These are phyloP conservation scores for Apodemia duryi DNA, from an alignment of 2,888 invertebrate genomes.

Conservation along the genomic window DNA sequence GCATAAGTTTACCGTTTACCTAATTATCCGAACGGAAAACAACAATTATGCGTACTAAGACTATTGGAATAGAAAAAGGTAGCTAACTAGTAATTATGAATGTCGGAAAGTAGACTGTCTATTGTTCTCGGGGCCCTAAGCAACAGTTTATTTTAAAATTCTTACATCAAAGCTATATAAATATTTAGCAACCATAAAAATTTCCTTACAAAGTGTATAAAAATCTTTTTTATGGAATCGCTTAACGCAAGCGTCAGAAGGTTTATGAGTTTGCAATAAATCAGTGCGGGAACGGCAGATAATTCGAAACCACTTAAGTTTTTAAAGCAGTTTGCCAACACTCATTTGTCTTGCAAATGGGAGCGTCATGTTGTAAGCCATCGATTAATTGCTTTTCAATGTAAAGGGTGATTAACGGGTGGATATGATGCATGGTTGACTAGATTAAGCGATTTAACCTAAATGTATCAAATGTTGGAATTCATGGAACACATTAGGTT, in stretches of 20 bases:
- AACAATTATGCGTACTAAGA: too few species aligned
- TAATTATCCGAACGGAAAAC: too few species aligned
- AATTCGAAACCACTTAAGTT: conserved; percentile 20
- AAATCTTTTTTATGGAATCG: neutral
- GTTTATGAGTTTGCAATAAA: conserved; percentile 1
- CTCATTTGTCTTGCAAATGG: conserved; percentile 15
- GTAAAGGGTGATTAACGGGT: conserved; percentile 4
- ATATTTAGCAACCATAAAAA: neutral
- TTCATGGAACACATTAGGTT: neutral
- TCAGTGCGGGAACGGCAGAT: neutral
- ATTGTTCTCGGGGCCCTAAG: too few species aligned
- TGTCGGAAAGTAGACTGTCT: too few species aligned
- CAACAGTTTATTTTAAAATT: too few species aligned
- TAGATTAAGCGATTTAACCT: neutral
- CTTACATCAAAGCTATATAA: neutral
- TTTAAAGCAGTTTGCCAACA: conserved; percentile 18
- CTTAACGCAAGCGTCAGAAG: neutral
- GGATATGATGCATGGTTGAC: conserved; percentile 6
- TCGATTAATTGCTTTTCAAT: conserved; percentile 15
- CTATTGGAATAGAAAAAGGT: too few species aligned
- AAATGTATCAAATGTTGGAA: neutral
- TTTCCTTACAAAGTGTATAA: neutral
- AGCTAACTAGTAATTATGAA: too few species aligned
- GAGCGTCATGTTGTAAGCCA: conserved; percentile 9
- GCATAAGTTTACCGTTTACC: too few species aligned